phyloP scores from a whole-genome alignment of 2,888 invertebrate genomes.

The Dolichomitus sp. region DNA sequence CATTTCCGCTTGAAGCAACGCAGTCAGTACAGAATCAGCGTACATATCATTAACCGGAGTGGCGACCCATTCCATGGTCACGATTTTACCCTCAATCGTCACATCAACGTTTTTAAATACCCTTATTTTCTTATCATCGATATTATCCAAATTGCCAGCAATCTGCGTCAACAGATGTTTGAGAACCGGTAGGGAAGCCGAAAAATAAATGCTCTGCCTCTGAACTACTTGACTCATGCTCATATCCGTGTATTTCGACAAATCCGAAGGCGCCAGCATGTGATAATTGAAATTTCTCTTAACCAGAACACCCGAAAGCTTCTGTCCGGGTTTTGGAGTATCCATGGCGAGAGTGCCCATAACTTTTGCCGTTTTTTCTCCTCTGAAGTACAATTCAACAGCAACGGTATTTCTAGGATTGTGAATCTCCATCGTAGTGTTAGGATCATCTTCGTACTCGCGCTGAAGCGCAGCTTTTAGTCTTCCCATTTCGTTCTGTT shows the following conservation, averaged over 20 bases:
- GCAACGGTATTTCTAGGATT: conserved; percentile 98
- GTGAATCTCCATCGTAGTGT: conserved; percentile 94
- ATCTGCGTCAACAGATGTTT: conserved; percentile 93
- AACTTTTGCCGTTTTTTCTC: conserved; percentile 99
- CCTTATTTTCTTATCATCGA: conserved; percentile 92
- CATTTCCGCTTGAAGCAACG: conserved; percentile 94
- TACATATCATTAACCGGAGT: conserved; percentile 99
- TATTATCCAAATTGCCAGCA: conserved; percentile 91
- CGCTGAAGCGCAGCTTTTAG: conserved; percentile 97
- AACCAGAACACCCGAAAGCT: conserved; percentile 96
- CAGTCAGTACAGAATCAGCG: conserved; percentile 97
- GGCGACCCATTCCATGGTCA: conserved; percentile 97
- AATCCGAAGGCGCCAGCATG: conserved; percentile 95
- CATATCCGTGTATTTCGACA: conserved; percentile 98
- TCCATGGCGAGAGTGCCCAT: conserved; percentile 97
- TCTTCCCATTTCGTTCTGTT: conserved; percentile 99
- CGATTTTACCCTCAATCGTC: conserved; percentile 92
- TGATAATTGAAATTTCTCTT: conserved; percentile 99
- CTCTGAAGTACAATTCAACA: conserved; percentile 97
- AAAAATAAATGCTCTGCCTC: conserved; percentile 96
- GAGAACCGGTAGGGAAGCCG: conserved; percentile 91
- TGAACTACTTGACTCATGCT: conserved; percentile 97
- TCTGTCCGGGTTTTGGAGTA: conserved; percentile 92
- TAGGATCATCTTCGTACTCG: conserved; percentile 96
- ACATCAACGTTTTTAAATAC: conserved; percentile 95